Conservation (phyloP, 2,888 invertebrate genomes). For the Anthoptus insignis region DNA sequence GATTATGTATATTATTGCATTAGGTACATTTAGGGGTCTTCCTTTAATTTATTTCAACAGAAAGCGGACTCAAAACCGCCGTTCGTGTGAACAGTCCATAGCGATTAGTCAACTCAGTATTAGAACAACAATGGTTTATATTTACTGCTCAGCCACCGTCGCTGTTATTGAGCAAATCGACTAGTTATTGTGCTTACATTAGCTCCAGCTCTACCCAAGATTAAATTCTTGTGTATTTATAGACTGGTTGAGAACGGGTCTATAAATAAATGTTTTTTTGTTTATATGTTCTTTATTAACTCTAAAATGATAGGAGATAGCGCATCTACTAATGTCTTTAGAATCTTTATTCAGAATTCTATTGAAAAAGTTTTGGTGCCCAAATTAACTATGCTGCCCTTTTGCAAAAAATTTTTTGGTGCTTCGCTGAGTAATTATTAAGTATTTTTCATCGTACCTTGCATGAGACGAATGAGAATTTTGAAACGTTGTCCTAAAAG, state of each 20-base stretch:
- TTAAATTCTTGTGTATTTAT: constrained; percentile 16
- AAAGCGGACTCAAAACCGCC: constrained; percentile 6
- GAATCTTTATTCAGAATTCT: no score
- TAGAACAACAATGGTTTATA: constrained; percentile 79
- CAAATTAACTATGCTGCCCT: no score
- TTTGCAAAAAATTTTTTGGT: no score
- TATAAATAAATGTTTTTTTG: neutral
- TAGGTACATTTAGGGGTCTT: no score
- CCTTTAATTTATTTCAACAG: no score
- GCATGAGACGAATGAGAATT: no score
- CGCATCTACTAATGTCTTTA: no score
- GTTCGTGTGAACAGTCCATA: constrained; percentile 45
- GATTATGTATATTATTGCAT: no score
- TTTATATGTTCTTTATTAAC: neutral
- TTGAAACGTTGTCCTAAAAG: no score
- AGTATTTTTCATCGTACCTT: no score
- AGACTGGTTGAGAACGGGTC: neutral
- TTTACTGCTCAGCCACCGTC: constrained; percentile 62
- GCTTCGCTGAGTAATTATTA: no score
- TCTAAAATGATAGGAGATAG: neutral
- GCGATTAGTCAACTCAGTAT: constrained; percentile 77
- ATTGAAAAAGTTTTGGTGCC: no score
- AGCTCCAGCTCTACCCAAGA: neutral
- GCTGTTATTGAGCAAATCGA: constrained; percentile 68
- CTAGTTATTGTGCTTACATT: constrained; percentile 52